A percentile compares a stretch with the other conserved stretches of the same genome.
These are phyloP conservation scores for Atta texana DNA, from an alignment of 1,140 invertebrate species.

Conservation along the genomic window DNA sequence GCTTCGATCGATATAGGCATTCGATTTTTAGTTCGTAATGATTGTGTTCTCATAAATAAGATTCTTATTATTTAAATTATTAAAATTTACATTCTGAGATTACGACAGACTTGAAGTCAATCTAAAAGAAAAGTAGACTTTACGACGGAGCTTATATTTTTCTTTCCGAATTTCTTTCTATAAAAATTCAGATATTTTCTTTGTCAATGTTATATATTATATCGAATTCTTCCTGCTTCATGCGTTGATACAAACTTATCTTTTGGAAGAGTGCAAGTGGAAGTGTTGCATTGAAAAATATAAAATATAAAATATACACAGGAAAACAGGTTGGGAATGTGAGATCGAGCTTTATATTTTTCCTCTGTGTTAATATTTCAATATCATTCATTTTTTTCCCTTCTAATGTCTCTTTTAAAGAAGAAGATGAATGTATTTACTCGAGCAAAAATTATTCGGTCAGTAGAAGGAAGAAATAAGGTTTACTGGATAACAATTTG, in stretches of 20 bases:
- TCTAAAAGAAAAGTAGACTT: not conserved
- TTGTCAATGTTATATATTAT: not conserved
- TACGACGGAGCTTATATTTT: not conserved
- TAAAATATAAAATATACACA: not conserved
- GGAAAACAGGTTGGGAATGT: not conserved
- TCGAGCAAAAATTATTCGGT: not conserved
- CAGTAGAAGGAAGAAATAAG: not conserved
- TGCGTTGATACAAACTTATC: conserved; percentile 18
- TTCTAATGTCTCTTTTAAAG: not conserved
- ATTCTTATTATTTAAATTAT: not conserved
- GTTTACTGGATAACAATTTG: not conserved
- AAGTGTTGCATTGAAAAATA: not conserved
- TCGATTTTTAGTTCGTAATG: too few relatives aligned
- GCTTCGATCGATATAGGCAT: too few relatives aligned
- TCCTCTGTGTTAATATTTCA: conserved; percentile 8
- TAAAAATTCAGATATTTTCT: not conserved
- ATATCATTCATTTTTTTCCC: not conserved
- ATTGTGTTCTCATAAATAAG: too few relatives aligned
- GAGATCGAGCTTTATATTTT: conserved; percentile 26
- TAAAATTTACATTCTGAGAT: conserved; percentile 1
- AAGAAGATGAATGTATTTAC: not conserved
- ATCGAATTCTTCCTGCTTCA: not conserved
- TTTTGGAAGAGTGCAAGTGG: not conserved
- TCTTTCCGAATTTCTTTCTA: not conserved
- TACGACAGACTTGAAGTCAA: not conserved